phyloP scores from a whole-genome alignment of 2,888 invertebrate genomes.

The Liopterus haemorrhoidalis region DNA sequence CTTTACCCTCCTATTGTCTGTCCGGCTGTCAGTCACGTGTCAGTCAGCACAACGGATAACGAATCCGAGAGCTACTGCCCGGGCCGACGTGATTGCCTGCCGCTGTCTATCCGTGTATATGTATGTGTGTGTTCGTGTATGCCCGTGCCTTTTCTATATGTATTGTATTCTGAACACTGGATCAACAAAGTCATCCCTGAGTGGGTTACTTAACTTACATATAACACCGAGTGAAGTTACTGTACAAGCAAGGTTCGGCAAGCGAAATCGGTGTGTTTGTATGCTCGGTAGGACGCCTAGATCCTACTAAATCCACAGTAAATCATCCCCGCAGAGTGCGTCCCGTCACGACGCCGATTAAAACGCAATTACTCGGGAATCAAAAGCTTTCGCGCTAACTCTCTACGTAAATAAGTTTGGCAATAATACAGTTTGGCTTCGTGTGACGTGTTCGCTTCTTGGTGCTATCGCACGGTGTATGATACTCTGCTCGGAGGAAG shows the following conservation, averaged over 20 bases:
- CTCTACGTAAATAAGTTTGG: conserved; percentile 31
- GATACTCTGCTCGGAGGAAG: no score
- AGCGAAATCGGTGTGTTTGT: conserved; percentile 2
- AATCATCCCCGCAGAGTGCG: conserved; percentile 32
- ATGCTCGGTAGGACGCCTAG: neutral
- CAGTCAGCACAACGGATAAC: no score
- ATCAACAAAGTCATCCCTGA: neutral
- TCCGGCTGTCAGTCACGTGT: no score
- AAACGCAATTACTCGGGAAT: conserved; percentile 33
- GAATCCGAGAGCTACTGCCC: no score
- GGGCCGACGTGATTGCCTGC: no score
- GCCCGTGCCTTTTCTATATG: no score
- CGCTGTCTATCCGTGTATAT: neutral
- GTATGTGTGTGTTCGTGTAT: neutral
- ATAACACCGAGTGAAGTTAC: neutral
- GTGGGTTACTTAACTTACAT: neutral
- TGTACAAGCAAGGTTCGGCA: no score
- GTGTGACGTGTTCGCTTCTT: neutral
- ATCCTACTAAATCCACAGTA: conserved; percentile 30
- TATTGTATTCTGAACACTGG: no score
- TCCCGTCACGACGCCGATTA: conserved; percentile 33
- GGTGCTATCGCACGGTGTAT: no score
- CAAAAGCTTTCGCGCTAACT: conserved; percentile 30
- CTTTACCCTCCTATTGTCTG: no score
- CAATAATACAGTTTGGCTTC: neutral